Conservation (phyloP, 2,797 vertebrate species). For the Sebastes nivosus region DNA sequence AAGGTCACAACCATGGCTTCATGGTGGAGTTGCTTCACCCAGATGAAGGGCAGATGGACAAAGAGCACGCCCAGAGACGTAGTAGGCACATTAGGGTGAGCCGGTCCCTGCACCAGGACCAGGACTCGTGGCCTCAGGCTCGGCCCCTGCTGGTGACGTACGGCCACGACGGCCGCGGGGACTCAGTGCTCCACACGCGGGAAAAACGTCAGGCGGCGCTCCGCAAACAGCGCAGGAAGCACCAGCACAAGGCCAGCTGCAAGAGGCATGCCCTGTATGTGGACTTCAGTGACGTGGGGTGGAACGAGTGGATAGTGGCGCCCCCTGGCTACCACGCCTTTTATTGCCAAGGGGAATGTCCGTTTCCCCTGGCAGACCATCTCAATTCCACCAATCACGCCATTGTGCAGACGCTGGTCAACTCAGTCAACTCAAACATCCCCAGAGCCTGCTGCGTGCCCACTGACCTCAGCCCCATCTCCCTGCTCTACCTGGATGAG, state of each 20-base stretch:
- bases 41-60: constrained; percentile 77
- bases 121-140: constrained; percentile 92
- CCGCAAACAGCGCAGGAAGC: constrained; percentile 90
- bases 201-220: constrained; percentile 91
- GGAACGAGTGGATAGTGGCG: constrained; percentile 99
- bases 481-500: constrained; percentile 97
- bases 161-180: constrained; percentile 93
- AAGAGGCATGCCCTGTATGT: constrained; percentile 95
- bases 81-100: constrained; percentile 94
- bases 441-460: constrained; percentile 98
- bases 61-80: constrained; percentile 56
- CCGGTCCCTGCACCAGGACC: constrained; percentile 92
- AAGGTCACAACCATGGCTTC: constrained; percentile 93
- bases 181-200: constrained; percentile 90
- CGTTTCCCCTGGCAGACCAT: constrained; percentile 96
- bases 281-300: constrained; percentile 99
- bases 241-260: constrained; percentile 92
- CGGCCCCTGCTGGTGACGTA: constrained; percentile 96
- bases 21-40: constrained; percentile 95
- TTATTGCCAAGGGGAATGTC: constrained; percentile 98
- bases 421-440: constrained; percentile 98
- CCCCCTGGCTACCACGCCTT: constrained; percentile 97
- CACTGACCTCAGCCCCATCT: constrained; percentile 97
- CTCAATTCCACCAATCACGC: constrained; percentile 99
- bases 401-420: constrained; percentile 98